Evolutionary conservation across 2,888 invertebrate species (phyloP), one percentile per base, ranked within the genome.

Genomic region (Pollenia labialis): DNA sequence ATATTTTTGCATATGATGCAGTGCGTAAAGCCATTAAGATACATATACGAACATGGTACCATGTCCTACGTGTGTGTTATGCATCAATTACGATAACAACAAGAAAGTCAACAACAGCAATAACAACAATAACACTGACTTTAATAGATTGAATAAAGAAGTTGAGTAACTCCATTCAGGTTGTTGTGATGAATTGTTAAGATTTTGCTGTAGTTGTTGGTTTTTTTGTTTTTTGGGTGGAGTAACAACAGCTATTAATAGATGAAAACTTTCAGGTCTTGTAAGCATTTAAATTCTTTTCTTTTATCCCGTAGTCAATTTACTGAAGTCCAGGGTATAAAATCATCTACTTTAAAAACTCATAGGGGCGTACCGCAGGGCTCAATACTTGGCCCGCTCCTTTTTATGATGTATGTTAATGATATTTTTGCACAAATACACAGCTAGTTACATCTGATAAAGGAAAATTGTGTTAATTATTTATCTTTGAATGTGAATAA

Each of bases 11-110:
- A 81, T 68, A 48, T 69, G 48, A 79, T 62, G 74, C 68, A 75
- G 50, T 68, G 77, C 77, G 66, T 85, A 60, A 72, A 74, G 48
- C 74, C 60, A 81, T 81, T 75, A 50, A 64, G 32, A 32, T 32
- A 32, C 32, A 32, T 32, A 32, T 6, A 6, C 32, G 42, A 50
- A 56, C 40, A 54, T 72, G 42, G 9, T n/a, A n/a, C 16, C 23
- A 50, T 60, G 32, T 52, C 40, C 0, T 40, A 52, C 4, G 44
- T 46, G 14, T 18, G 40, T 74, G 46, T 74, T 74, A n/a, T 68
- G 56, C 74, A 58, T 48, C 66, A 74, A 42, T 75, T 68, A 60
- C 58, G 58, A 68, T 52, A 75, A 62, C 62, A 76, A 48, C 42
- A 66, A 42, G 44, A 54, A 72, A 72, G 16, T 40, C 16, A 42